phyloP scores from a whole-genome alignment of 2,888 invertebrate species.

The Watsonalla cultraria region DNA sequence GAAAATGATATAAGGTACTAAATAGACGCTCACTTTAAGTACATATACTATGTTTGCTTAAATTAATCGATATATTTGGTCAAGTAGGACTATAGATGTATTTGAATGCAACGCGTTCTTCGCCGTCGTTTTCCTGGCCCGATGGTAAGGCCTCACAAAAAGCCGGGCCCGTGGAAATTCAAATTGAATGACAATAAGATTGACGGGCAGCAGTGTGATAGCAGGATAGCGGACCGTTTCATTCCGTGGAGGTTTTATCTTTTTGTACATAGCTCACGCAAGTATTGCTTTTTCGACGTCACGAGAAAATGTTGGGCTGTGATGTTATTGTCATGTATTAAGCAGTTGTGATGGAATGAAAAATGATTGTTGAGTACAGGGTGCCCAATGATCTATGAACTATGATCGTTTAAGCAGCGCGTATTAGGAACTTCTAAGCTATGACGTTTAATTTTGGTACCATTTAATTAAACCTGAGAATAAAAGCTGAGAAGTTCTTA shows the following conservation, averaged over 20 bases:
- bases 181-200: slow-evolving; percentile 77
- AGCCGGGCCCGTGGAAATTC: slow-evolving; percentile 65
- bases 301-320: slow-evolving; percentile 16
- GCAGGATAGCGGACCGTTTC: slow-evolving; percentile 48
- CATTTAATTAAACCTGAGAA: no score
- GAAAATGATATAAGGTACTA: no score
- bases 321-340: not conserved
- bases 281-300: slow-evolving; percentile 50
- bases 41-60: no score
- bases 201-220: slow-evolving; percentile 66
- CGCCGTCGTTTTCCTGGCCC: slow-evolving; percentile 29
- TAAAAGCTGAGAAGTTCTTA: no score
- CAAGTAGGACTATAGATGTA: no score
- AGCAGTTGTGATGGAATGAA: not conserved
- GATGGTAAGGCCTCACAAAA: slow-evolving; percentile 41
- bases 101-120: no score
- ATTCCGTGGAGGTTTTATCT: slow-evolving; percentile 45
- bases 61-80: no score
- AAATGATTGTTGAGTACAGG: not conserved
- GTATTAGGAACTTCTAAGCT: no score
- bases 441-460: no score
- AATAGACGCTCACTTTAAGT: no score
- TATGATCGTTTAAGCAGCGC: no score
- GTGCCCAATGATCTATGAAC: no score
- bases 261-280: slow-evolving; percentile 19